A percentile compares a stretch with the other conserved stretches of the same genome.
phyloP scores from a whole-genome alignment of 2,797 vertebrate genomes.

The Parotocinclus haroldoi region DNA sequence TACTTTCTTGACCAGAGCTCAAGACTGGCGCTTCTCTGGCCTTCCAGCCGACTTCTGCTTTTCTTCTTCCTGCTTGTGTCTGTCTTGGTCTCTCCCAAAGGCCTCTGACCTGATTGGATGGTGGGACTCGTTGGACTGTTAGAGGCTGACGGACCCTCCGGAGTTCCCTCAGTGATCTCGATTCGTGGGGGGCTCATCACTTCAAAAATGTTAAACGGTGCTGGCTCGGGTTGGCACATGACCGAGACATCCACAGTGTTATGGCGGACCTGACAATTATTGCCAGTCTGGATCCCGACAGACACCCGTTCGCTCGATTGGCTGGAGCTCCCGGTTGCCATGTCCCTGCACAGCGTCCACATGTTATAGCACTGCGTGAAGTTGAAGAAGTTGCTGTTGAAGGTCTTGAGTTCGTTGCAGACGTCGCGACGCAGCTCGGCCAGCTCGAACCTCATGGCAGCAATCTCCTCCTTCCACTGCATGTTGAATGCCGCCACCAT shows the following conservation, averaged over 20 bases:
- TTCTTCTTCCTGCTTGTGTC: conserved; percentile 72
- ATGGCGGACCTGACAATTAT: conserved; percentile 70
- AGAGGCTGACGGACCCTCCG: conserved; percentile 63
- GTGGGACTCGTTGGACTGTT: conserved; percentile 69
- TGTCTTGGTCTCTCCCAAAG: conserved; percentile 72
- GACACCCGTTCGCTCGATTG: conserved; percentile 74
- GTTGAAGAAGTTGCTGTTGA: conserved; percentile 84
- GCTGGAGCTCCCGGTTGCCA: conserved; percentile 54
- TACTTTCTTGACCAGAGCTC: conserved; percentile 82
- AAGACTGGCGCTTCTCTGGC: conserved; percentile 76
- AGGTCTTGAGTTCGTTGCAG: conserved; percentile 78
- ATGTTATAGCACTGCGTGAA: conserved; percentile 83
- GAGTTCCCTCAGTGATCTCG: conserved; percentile 74
- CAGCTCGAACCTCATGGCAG: conserved; percentile 79
- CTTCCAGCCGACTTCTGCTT: conserved; percentile 50
- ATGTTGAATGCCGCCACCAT: conserved; percentile 80
- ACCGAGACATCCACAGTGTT: conserved; percentile 76
- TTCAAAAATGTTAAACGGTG: conserved; percentile 73
- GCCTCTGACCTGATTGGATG: conserved; percentile 45
- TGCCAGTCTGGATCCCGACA: conserved; percentile 74
- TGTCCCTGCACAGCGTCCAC: conserved; percentile 78
- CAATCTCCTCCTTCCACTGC: conserved; percentile 83
- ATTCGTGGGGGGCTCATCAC: conserved; percentile 74
- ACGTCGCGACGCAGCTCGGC: conserved; percentile 77
- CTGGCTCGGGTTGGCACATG: conserved; percentile 79